These are phyloP conservation scores for Geothlypis trichas DNA, from an alignment of 2,113 vertebrate genomes.

Conservation along the genomic window DNA sequence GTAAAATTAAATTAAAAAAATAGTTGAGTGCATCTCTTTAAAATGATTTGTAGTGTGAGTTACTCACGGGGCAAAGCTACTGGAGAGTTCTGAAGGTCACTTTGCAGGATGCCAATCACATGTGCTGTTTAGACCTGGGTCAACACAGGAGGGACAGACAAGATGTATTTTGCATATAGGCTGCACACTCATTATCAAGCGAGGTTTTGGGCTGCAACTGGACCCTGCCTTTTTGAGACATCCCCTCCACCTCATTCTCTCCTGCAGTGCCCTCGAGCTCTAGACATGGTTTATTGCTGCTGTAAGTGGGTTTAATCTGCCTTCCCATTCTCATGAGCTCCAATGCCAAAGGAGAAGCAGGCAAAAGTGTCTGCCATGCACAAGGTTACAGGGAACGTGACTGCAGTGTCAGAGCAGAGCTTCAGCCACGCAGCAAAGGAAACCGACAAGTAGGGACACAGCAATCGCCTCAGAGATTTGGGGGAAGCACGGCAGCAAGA, in stretches of 20 bases:
- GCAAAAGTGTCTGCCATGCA: not conserved
- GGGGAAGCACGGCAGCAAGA: not conserved
- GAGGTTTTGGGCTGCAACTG: slow-evolving; percentile 50
- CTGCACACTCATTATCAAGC: slow-evolving; percentile 64
- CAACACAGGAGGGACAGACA: slow-evolving; percentile 60
- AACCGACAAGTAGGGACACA: not conserved
- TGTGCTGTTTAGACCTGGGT: slow-evolving; percentile 64
- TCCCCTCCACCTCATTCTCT: not conserved
- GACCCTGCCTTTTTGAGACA: slow-evolving; percentile 46
- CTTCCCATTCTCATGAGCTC: not conserved
- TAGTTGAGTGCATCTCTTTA: slow-evolving; percentile 71
- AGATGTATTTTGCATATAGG: slow-evolving; percentile 62
- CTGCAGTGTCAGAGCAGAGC: not conserved
- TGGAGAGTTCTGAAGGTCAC: slow-evolving; percentile 70
- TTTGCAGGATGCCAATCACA: slow-evolving; percentile 69
- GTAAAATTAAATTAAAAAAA: slow-evolving; percentile 74
- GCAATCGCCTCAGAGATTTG: not conserved
- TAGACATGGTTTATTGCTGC: slow-evolving; percentile 43
- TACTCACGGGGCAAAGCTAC: slow-evolving; percentile 69
- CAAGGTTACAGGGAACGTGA: not conserved
- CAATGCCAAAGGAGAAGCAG: not conserved
- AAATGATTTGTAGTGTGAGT: slow-evolving; percentile 70
- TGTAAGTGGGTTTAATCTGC: slow-evolving; percentile 9
- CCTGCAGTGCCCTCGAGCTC: slow-evolving; percentile 15
- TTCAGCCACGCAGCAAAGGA: not conserved